Conservation (phyloP, 2,888 invertebrate genomes). For the Tillus elongatus region DNA sequence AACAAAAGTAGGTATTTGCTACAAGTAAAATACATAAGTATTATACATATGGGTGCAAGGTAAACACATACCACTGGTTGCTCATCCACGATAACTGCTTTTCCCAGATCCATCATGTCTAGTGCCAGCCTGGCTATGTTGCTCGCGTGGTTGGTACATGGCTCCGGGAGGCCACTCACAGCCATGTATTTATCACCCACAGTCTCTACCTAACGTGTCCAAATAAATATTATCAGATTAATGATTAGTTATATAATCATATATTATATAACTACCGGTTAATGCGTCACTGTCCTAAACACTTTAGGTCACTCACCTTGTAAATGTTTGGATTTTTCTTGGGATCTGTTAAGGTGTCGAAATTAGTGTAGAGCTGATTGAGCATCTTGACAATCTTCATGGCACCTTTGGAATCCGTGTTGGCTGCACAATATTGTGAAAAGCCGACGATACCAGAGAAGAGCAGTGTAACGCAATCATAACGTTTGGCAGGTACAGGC, state of each 20-base stretch:
- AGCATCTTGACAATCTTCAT: slow-evolving; percentile 94
- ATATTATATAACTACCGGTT: slow-evolving; percentile 1
- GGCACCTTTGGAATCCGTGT: slow-evolving; percentile 86
- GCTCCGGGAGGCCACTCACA: slow-evolving; percentile 88
- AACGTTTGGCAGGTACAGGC: slow-evolving; percentile 81
- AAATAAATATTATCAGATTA: slow-evolving; percentile 3
- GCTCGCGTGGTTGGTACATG: slow-evolving; percentile 79
- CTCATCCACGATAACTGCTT: slow-evolving; percentile 77
- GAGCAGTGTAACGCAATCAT: slow-evolving; percentile 83
- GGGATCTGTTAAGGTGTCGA: slow-evolving; percentile 87
- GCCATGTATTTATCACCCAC: slow-evolving; percentile 99
- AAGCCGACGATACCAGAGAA: slow-evolving; percentile 94
- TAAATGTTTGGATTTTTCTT: slow-evolving; percentile 89
- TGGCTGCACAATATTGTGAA: slow-evolving; percentile 77
- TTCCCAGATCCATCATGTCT: slow-evolving; percentile 92
- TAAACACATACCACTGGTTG: slow-evolving; percentile 67
- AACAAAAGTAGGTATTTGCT: no score
- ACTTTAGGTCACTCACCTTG: no score
- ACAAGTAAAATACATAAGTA: no score
- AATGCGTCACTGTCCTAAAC: no score
- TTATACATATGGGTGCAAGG: neutral
- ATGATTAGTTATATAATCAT: no score
- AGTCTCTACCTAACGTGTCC: slow-evolving; percentile 73
- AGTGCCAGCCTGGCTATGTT: slow-evolving; percentile 84
- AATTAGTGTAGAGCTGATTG: slow-evolving; percentile 87